Evolutionary conservation across 92 coral and sea anemone genomes (phyloP).

Genomic region (Actinostola sp.): DNA sequence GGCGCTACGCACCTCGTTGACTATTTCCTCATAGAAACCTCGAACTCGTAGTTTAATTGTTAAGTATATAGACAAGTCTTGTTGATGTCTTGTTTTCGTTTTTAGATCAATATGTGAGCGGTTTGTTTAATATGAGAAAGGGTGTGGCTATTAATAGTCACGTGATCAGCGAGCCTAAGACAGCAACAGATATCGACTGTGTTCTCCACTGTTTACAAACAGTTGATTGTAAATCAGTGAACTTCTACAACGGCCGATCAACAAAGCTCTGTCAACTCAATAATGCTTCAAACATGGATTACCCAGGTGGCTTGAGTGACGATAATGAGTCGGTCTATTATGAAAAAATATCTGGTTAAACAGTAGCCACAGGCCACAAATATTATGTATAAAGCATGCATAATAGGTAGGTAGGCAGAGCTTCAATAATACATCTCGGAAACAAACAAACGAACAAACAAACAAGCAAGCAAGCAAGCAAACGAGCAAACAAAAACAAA

Average conservation of each 20-base stretch:
- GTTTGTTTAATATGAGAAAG: conserved; percentile 9
- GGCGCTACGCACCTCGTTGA: too few relatives aligned
- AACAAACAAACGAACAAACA: too few relatives aligned
- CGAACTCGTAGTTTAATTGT: too few relatives aligned
- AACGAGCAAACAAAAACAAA: too few relatives aligned
- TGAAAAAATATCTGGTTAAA: conserved; percentile 12
- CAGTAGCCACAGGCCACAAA: too few relatives aligned
- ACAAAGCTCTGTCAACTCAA: conserved; percentile 47
- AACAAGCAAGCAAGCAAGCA: too few relatives aligned
- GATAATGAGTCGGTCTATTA: conserved; percentile 24
- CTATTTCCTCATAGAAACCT: too few relatives aligned
- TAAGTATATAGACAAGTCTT: too few relatives aligned
- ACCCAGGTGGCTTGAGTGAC: conserved; percentile 22
- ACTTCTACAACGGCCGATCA: neutral
- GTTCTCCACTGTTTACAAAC: conserved; percentile 29
- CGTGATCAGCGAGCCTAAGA: conserved; percentile 24
- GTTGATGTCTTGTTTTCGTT: neutral
- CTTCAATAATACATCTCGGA: too few relatives aligned
- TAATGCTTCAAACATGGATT: conserved; percentile 24
- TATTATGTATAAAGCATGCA: too few relatives aligned
- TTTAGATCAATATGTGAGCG: conserved; percentile 5
- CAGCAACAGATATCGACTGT: conserved; percentile 21
- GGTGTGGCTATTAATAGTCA: conserved; percentile 20
- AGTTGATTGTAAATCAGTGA: conserved; percentile 21
- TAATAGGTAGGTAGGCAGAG: too few relatives aligned